Evolutionary conservation across 2,888 invertebrate species (phyloP), one percentile per base, ranked within the genome.

Genomic region (Uropetala carovei): DNA sequence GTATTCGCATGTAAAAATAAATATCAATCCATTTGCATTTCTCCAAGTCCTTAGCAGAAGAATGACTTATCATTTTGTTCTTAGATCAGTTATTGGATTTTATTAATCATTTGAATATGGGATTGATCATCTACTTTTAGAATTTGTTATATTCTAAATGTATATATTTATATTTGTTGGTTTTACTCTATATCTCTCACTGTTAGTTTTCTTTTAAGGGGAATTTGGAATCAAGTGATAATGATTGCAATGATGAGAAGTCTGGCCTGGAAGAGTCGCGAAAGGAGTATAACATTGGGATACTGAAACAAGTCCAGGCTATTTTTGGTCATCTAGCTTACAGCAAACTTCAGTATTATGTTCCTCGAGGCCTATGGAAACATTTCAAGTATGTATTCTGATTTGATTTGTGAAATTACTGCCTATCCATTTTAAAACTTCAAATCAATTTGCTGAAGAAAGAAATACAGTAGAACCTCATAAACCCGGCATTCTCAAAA

Each of bases 251-350:
- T 84, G 96, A 96, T 93, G 96, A 96, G 92, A 95, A 96, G 93
- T 95, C 95, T 84, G 95, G 95, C 92, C 94, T 95, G 18, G 96
- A 96, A 93, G 96, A 96, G 93, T 96, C 96, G 30, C 95, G 97
- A 75, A 97, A 97, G 94, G 97, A 96, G 92, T 99, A 99, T 95
- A 99, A 99, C 94, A 97, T 99, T 92, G 98, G 98, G 68, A 99
- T 99, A 94, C 96, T 99, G 93, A 99, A 99, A 95, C 99, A 99
- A 96, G 98, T 99, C 92, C 99, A 99, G 96, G 98, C 98, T 30
- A 99, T 99, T 94, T 99, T 99, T 95, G 99, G 99, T 64, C 99
- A 99, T 95, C 96, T 99, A 94, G 98, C 99, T 93, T 98, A 98
- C 94, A 99, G 99, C 95, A 98, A 99, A 94, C 96, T 99, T 92